Base-by-base conservation (phyloP, 2,113 vertebrate species). In the Lagopus leucura region DNA sequence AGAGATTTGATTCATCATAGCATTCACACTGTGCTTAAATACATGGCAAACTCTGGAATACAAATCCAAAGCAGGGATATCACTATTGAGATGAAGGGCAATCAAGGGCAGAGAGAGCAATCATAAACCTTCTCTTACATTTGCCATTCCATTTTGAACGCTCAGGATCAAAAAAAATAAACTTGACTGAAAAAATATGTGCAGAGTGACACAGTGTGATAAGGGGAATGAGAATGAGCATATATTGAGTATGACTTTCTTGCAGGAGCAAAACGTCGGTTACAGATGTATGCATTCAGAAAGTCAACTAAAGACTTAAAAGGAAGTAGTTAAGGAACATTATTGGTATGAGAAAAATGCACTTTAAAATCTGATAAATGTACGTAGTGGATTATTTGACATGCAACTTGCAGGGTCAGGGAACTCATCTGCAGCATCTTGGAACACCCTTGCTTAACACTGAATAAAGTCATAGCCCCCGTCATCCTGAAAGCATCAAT, bases 381-480 rank as follows among this genome's bases (percentile, higher is more conserved):
- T 50, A 61, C 21, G 5, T 75, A 60, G 6, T 20, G 9, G 43
- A 79, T 61, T 60, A 85, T 78, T 64, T 82, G 43, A 61, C 48
- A 34, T 0, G 5, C 34, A 60, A 69, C 85, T 82, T 90, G 43
- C 67, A 88, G 47, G 18, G 76, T 54, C 40, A 86, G 28, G 22
- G 38, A 87, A 65, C 34, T 43, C 43, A 60, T 0, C 16, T 60
- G 48, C 63, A 71, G 13, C 6, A 67, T 30, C n/a, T 57, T 61
- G 58, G 67, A 1, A 0, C 42, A 10, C 8, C 28, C 47, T 15
- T 65, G 25, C 32, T 45, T 42, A 85, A 38, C 63, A 42, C 0
- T 60, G 47, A 36, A 5, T 65, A 27, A 81, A 60, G n/a, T 57
- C 61, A 67, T 0, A 0, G 54, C 48, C n/a, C 30, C 76, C 57